Base-by-base conservation (phyloP, 1,140 invertebrate species). In the Heterodera carotae region DNA sequence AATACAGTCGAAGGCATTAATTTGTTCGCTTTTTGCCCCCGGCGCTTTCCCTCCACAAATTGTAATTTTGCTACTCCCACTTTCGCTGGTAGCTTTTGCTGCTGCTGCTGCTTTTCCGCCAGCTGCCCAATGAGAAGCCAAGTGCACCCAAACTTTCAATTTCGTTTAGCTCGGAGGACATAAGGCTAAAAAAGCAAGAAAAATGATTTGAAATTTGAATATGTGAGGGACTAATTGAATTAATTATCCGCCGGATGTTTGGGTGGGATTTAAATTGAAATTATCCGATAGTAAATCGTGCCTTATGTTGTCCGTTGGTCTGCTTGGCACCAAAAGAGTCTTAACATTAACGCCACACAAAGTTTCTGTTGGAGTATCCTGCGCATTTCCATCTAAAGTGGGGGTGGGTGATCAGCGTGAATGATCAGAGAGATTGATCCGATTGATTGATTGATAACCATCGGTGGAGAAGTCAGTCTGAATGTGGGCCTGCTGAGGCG, bases 41-140 rank as follows among this genome's bases (percentile, higher is more conserved):
- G n/a, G n/a, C n/a, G n/a, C n/a, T n/a, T n/a, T n/a, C n/a, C n/a
- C n/a, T n/a, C n/a, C n/a, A n/a, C n/a, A n/a, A n/a, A 76, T 18
- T 78, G 18, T 29, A 15, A 60, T 18, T 56, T n/a, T n/a, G n/a
- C n/a, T n/a, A n/a, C n/a, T n/a, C 33, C 34, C 39, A 80, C 78
- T 25, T 80, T 79, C 76, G 66, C 29, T 75, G 69, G 27, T 82
- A 64, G n/a, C 29, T 64, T 25, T 69, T 84, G 70, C 64, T 81
- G 25, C 80, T 81, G 62, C 81, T 34, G 59, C 82, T 81, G 27
- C 60, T 69, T 27, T 81, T 80, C 33, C 60, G 60, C 83, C 81
- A 86, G 31, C 64, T 78, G 34, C 85, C 84, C n/a, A 86, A 68
- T 34, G 82, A 84, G 75, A 86, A 86, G 59, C 85, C 85, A n/a